A percentile compares a stretch with the other conserved stretches of the same genome.
Conservation (phyloP, 64 coral and sea anemone species). For the Exaiptasia diaphana region DNA sequence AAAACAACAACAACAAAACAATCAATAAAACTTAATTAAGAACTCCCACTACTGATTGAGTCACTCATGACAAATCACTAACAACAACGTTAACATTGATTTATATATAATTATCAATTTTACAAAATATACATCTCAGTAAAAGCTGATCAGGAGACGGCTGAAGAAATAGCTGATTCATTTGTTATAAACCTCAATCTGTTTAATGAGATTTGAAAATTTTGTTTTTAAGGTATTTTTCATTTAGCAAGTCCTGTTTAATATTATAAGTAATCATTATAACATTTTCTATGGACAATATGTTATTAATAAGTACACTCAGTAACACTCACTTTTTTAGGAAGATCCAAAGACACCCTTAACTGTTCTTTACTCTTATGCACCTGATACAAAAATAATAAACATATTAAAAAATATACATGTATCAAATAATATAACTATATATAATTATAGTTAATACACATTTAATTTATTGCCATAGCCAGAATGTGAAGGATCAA, state of each 20-base stretch:
- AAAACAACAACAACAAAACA: not conserved
- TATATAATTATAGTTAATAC: not conserved
- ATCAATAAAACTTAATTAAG: not conserved
- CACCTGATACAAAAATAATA: conserved; percentile 22
- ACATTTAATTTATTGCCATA: not conserved
- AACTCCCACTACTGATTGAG: not conserved
- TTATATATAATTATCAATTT: not conserved
- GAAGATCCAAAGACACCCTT: conserved; percentile 75
- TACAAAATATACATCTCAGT: not conserved
- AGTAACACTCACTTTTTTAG: conserved; percentile 66
- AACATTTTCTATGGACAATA: not conserved
- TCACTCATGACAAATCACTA: not conserved
- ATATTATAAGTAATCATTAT: not conserved
- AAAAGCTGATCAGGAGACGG: not conserved
- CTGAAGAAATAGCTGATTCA: not conserved
- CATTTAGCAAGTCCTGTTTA: not conserved
- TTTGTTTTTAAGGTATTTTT: not conserved
- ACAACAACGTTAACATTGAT: not conserved
- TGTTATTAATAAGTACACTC: too few species aligned
- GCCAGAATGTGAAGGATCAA: not conserved
- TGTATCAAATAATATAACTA: not conserved
- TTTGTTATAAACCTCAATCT: not conserved
- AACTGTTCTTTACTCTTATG: conserved; percentile 72
- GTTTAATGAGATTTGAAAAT: not conserved
- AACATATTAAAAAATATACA: not conserved